A percentile compares a stretch with the other conserved stretches of the same genome.
Conservation (phyloP, 2,797 vertebrate species). For the Vultur gryphus region DNA sequence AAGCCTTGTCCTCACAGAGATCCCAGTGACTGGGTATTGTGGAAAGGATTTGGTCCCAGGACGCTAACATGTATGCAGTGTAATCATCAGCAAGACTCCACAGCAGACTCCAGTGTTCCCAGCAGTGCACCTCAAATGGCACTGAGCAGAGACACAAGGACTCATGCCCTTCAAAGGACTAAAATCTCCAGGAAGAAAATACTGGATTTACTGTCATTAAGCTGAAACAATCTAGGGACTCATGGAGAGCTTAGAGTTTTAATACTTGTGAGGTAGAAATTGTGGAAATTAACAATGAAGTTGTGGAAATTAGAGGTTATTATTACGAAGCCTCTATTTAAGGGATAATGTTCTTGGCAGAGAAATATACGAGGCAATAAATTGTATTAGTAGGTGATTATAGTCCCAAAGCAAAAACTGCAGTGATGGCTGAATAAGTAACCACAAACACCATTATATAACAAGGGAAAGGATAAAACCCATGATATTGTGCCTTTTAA, state of each 20-base stretch:
- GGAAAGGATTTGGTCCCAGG: not conserved
- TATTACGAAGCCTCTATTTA: slow-evolving; percentile 58
- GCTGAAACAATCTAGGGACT: not conserved
- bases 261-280: not conserved
- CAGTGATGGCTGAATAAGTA: slow-evolving; percentile 28
- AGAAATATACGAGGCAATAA: slow-evolving; percentile 57
- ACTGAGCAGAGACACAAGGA: not conserved
- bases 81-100: not conserved
- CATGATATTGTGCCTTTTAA: not conserved
- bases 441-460: slow-evolving; percentile 34
- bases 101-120: not conserved
- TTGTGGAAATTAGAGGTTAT: slow-evolving; percentile 52
- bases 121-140: not conserved
- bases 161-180: not conserved
- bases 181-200: not conserved
- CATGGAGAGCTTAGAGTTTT: not conserved
- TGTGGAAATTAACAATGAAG: slow-evolving; percentile 42
- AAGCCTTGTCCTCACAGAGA: not conserved
- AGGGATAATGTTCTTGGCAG: slow-evolving; percentile 60
- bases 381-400: slow-evolving; percentile 57
- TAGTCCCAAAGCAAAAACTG: slow-evolving; percentile 45
- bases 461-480: slow-evolving; percentile 10
- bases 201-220: not conserved
- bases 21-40: not conserved
- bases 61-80: rapidly evolving